Evolutionary conservation across 2,888 invertebrate genomes (phyloP).

Genomic region (Plebejus anna): DNA sequence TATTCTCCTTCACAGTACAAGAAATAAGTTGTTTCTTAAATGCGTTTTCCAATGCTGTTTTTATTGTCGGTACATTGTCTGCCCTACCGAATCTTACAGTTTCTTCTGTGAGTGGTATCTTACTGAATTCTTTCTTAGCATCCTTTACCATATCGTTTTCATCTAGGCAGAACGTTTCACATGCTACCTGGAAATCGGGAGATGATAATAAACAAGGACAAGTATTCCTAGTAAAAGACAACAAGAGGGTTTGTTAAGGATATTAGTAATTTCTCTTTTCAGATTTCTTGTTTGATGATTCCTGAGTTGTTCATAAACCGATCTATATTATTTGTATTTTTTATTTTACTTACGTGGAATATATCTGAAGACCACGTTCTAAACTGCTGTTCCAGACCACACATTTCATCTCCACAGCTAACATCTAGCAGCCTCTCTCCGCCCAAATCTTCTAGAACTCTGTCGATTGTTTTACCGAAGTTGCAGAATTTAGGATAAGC

Average conservation of each 20-base stretch:
- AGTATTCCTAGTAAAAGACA: no score
- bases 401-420: slow-evolving; percentile 94
- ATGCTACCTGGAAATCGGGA: slow-evolving; percentile 83
- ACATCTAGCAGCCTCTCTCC: slow-evolving; percentile 91
- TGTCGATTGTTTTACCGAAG: slow-evolving; percentile 95
- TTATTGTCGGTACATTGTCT: slow-evolving; percentile 49
- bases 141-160: slow-evolving; percentile 91
- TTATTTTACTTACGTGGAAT: slow-evolving; percentile 82
- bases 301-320: no score
- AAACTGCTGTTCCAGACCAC: slow-evolving; percentile 96
- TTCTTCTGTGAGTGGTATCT: slow-evolving; percentile 85
- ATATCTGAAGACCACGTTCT: slow-evolving; percentile 92
- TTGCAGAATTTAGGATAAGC: slow-evolving; percentile 98
- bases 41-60: slow-evolving; percentile 54
- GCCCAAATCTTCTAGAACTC: slow-evolving; percentile 91
- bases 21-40: slow-evolving; percentile 68
- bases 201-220: not conserved
- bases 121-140: slow-evolving; percentile 87
- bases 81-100: slow-evolving; percentile 86
- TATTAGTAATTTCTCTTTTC: no score
- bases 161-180: slow-evolving; percentile 95
- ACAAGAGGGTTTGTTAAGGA: no score
- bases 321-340: no score
- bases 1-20: slow-evolving; percentile 76
- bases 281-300: no score